Percentiles rank a stretch among this genome's conserved stretches.
Conservation (phyloP, 2,113 vertebrate species). For the Cheirogaleus medius region DNA sequence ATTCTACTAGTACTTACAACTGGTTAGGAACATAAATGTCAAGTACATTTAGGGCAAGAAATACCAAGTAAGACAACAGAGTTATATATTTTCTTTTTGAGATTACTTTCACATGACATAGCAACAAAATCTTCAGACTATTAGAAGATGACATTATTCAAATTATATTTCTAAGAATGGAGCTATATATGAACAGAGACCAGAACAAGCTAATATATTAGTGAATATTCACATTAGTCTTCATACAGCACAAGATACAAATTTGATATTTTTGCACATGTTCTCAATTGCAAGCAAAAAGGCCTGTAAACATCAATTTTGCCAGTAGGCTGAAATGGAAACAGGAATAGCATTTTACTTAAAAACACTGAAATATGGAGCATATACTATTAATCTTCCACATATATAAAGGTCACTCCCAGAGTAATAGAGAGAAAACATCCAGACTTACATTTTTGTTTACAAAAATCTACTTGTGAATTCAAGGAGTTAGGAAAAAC, state of each 20-base stretch:
- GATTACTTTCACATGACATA: slow-evolving; percentile 59
- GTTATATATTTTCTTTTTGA: slow-evolving; percentile 27
- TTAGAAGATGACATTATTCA: slow-evolving; percentile 54
- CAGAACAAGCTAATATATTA: slow-evolving; percentile 53
- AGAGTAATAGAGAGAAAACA: slow-evolving; percentile 26
- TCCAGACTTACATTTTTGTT: slow-evolving; percentile 24
- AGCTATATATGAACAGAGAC: slow-evolving; percentile 35
- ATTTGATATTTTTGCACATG: slow-evolving; percentile 47
- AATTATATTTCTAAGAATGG: slow-evolving; percentile 54
- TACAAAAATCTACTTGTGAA: slow-evolving; percentile 20
- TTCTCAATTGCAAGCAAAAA: slow-evolving; percentile 67
- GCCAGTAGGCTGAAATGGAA: slow-evolving; percentile 48
- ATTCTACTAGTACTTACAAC: slow-evolving; percentile 43
- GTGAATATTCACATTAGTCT: slow-evolving; percentile 42
- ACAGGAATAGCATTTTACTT: slow-evolving; percentile 37
- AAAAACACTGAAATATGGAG: slow-evolving; percentile 41
- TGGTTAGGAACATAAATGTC: slow-evolving; percentile 49
- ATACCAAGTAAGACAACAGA: slow-evolving; percentile 27
- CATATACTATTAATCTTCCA: background rate
- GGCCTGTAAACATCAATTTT: slow-evolving; percentile 45
- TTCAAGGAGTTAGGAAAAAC: slow-evolving; percentile 13
- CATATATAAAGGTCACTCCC: slow-evolving; percentile 38
- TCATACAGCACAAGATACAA: slow-evolving; percentile 56
- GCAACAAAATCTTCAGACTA: slow-evolving; percentile 47
- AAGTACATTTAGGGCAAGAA: slow-evolving; percentile 59